Conservation (phyloP, 2,797 vertebrate species). For the Propithecus deckenii region DNA sequence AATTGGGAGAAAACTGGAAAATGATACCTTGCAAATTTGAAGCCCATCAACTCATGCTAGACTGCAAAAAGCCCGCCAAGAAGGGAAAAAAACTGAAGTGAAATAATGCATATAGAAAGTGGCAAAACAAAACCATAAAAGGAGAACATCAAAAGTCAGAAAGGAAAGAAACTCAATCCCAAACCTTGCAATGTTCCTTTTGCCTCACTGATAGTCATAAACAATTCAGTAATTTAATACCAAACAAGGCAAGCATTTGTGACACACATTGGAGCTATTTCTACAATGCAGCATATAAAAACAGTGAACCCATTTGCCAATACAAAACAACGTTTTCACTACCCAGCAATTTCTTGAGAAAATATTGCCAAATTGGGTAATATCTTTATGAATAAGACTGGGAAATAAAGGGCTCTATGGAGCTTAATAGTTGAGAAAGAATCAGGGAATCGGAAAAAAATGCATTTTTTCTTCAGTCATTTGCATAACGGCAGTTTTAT, state of each 20-base stretch:
- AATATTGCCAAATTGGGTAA: not conserved
- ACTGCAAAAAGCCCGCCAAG: not conserved
- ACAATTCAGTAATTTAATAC: not conserved
- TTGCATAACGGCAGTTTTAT: slow-evolving; percentile 2
- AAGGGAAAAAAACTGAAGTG: not conserved
- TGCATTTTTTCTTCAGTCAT: not conserved
- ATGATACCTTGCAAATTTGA: not conserved
- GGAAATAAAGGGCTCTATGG: not conserved
- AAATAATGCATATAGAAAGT: not conserved
- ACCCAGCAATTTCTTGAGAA: slow-evolving; percentile 6
- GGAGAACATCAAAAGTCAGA: not conserved
- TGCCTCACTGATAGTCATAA: not conserved
- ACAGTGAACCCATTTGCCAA: not conserved
- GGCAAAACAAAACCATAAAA: not conserved
- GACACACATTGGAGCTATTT: not conserved
- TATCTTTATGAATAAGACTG: not conserved
- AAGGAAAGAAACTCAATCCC: not conserved
- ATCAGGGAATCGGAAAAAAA: not conserved
- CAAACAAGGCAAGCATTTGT: not conserved
- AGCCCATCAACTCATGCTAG: not conserved
- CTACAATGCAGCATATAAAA: not conserved
- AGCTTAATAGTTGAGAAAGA: not conserved
- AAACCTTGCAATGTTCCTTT: not conserved
- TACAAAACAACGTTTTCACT: not conserved
- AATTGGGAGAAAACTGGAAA: not conserved